phyloP scores from a whole-genome alignment of 2,113 vertebrate species.

The Vombatus ursinus region DNA sequence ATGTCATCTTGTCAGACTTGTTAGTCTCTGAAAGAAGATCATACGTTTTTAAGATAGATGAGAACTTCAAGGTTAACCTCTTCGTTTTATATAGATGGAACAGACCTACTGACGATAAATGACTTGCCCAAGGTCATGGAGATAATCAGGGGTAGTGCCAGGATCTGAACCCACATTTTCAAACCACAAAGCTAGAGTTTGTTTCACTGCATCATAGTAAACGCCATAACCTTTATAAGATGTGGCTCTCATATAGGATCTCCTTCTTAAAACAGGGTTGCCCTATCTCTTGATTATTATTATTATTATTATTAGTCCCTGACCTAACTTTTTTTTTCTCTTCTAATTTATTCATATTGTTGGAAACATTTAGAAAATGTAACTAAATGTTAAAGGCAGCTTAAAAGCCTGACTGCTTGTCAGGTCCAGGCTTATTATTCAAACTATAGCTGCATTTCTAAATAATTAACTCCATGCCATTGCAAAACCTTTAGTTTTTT shows the following conservation, averaged over 20 bases:
- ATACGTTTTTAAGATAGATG: neutral
- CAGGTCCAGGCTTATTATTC: neutral
- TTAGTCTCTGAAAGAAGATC: neutral
- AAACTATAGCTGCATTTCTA: neutral
- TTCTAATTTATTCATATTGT: neutral
- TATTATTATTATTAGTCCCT: neutral
- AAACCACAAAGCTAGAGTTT: neutral
- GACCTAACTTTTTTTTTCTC: neutral
- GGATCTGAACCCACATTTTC: neutral
- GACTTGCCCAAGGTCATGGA: neutral
- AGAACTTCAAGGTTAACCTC: neutral
- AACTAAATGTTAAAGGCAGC: slow-evolving; percentile 14
- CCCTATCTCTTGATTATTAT: neutral
- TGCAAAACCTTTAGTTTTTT: slow-evolving; percentile 4
- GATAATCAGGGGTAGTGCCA: neutral
- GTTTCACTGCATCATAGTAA: neutral
- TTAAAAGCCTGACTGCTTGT: neutral
- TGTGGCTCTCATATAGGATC: neutral
- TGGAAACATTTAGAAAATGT: neutral
- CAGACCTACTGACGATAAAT: neutral
- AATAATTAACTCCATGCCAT: neutral
- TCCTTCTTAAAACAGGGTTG: neutral
- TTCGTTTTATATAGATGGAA: neutral
- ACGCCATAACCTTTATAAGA: neutral
- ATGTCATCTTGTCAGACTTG: neutral